Evolutionary conservation across 2,113 vertebrate genomes (phyloP).

Genomic region (Coryphaenoides rupestris): DNA sequence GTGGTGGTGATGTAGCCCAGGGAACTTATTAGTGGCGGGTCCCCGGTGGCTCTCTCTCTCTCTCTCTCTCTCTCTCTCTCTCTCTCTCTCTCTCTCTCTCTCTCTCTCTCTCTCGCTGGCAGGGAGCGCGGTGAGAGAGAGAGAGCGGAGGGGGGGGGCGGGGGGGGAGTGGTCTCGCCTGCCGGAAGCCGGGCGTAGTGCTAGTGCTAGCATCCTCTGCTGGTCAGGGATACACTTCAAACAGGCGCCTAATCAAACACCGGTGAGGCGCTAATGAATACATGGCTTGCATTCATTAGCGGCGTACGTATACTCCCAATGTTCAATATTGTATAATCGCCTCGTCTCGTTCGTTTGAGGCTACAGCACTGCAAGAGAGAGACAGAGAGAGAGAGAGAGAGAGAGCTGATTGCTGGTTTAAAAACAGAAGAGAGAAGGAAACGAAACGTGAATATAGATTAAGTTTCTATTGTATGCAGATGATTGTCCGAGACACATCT

Average conservation of each 20-base stretch:
- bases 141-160: constrained; percentile 40
- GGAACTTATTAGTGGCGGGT: constrained; percentile 62
- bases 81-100: too few species aligned
- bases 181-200: constrained; percentile 38
- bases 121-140: constrained; percentile 40
- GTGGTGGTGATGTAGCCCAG: too few species aligned
- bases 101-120: too few species aligned
- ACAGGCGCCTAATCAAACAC: constrained; percentile 43
- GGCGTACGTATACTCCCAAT: constrained; percentile 24
- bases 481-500: constrained; percentile 31
- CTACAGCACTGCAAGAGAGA: constrained; percentile 18
- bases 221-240: constrained; percentile 56
- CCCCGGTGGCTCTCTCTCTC: constrained; percentile 33
- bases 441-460: background rate
- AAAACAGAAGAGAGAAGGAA: constrained; percentile 10
- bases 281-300: constrained; percentile 51
- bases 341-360: constrained; percentile 23
- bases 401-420: background rate
- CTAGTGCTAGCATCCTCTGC: constrained; percentile 57
- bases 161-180: constrained; percentile 19
- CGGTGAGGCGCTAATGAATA: constrained; percentile 46
- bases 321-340: constrained; percentile 21
- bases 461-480: constrained; percentile 38
- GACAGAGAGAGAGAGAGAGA: constrained; percentile 16
- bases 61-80: too few species aligned